Percentiles rank a stretch among this genome's conserved stretches.
Conservation (phyloP, 1,140 invertebrate genomes). For the Scaptomyza pallida region DNA sequence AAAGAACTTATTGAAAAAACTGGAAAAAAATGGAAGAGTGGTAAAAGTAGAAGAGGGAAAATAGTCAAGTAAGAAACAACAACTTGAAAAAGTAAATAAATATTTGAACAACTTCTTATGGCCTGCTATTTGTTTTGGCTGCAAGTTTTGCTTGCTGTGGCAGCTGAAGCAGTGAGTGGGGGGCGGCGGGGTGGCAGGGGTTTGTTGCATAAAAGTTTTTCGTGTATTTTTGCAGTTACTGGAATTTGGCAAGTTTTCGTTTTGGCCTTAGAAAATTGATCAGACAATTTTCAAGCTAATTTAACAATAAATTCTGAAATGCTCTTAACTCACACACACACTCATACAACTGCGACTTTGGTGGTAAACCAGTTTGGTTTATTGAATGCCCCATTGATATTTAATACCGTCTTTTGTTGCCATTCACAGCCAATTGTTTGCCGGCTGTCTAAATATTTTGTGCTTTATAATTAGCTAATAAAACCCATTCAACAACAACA, state of each 20-base stretch:
- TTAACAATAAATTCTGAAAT: constrained; percentile 61
- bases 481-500: constrained; percentile 59
- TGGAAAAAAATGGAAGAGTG: constrained; percentile 27
- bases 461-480: constrained; percentile 68
- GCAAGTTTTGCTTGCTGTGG: constrained; percentile 49
- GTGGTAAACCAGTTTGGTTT: constrained; percentile 32
- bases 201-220: constrained; percentile 61
- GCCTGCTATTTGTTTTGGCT: constrained; percentile 64
- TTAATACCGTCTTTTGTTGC: constrained; percentile 35
- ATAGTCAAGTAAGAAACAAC: constrained; percentile 54
- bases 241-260: constrained; percentile 37
- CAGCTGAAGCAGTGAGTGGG: constrained; percentile 50
- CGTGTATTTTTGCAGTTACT: constrained; percentile 51
- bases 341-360: constrained; percentile 2
- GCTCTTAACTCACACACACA: constrained; percentile 18
- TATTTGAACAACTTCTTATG: constrained; percentile 82
- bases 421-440: constrained; percentile 33
- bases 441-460: constrained; percentile 42
- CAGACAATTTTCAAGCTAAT: constrained; percentile 73
- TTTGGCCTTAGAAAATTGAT: constrained; percentile 69
- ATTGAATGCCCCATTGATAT: constrained; percentile 24
- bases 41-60: constrained; percentile 4
- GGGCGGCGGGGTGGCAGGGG: too few species aligned
- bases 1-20: constrained; percentile 57
- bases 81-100: constrained; percentile 81